These are phyloP conservation scores for Chrysotoxum bicinctum DNA, from an alignment of 2,888 invertebrate species.

Conservation along the genomic window DNA sequence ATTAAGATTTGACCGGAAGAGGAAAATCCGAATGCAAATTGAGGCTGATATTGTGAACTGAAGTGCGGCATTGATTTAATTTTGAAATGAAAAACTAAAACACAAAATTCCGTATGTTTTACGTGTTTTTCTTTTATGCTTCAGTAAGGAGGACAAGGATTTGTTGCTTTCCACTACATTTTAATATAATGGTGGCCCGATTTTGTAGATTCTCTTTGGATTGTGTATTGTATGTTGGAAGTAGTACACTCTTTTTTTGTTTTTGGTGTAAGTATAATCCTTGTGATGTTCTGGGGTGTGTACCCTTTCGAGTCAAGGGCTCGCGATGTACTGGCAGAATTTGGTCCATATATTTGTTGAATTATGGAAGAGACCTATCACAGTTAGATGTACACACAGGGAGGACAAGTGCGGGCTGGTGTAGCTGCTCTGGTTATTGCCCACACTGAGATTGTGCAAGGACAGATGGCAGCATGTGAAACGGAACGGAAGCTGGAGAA, in stretches of 20 bases:
- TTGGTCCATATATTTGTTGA: constrained; percentile 75
- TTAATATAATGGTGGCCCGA: constrained; percentile 54
- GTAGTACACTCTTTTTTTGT: constrained; percentile 59
- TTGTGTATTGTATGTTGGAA: constrained; percentile 47
- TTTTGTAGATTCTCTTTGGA: constrained; percentile 50
- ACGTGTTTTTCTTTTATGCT: constrained; percentile 21
- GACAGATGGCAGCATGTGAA: constrained; percentile 61
- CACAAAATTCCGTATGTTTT: constrained; percentile 49
- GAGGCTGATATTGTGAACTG: constrained; percentile 30
- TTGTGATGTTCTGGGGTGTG: constrained; percentile 74
- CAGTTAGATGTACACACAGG: constrained; percentile 72
- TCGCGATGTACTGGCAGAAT: constrained; percentile 81
- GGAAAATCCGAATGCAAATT: constrained; percentile 38
- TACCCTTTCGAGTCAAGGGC: constrained; percentile 82
- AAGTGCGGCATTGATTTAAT: constrained; percentile 63
- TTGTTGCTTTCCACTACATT: constrained; percentile 70
- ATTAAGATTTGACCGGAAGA: constrained; percentile 36
- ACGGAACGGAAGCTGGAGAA: constrained; percentile 72
- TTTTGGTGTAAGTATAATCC: constrained; percentile 42
- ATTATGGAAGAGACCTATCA: constrained; percentile 75
- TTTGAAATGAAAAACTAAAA: constrained; percentile 8
- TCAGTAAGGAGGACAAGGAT: constrained; percentile 66
- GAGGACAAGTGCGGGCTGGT: constrained; percentile 59
- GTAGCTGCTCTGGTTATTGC: constrained; percentile 56
- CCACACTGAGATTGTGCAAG: constrained; percentile 70